Percentiles rank a stretch among this genome's conserved stretches.
These are phyloP conservation scores for Diplazon laetatorius DNA, from an alignment of 2,888 invertebrate genomes.

Conservation along the genomic window DNA sequence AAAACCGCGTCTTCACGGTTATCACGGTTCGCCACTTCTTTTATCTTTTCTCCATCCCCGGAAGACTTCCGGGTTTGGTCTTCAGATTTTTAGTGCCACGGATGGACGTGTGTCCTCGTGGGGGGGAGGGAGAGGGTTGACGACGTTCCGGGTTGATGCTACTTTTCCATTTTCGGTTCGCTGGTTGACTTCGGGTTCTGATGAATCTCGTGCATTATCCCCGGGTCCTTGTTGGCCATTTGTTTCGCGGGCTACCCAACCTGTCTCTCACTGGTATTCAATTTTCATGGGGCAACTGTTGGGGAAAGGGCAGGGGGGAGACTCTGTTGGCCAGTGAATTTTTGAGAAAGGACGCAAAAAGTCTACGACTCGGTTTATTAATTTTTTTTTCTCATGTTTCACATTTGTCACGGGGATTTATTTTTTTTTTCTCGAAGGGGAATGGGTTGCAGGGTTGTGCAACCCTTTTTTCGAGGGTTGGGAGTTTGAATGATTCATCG, in stretches of 20 bases:
- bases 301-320: too few species aligned
- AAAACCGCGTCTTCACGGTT: constrained; percentile 60
- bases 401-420: too few species aligned
- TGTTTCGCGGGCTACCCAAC: constrained; percentile 40
- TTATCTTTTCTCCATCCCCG: constrained; percentile 30
- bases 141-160: neutral
- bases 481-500: too few species aligned
- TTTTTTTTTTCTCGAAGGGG: too few species aligned
- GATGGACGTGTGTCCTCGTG: neutral
- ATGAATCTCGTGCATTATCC: constrained; percentile 59
- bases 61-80: constrained; percentile 51
- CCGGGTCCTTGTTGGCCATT: constrained; percentile 53
- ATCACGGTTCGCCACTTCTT: constrained; percentile 50
- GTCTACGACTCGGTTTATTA: too few species aligned
- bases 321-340: too few species aligned
- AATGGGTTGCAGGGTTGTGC: too few species aligned
- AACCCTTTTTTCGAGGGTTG: too few species aligned
- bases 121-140: too few species aligned
- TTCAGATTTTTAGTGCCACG: constrained; percentile 16
- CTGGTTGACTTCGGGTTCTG: constrained; percentile 45
- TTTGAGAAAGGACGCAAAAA: too few species aligned
- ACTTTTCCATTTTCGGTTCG: neutral
- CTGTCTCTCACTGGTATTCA: constrained; percentile 28
- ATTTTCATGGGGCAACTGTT: too few species aligned
- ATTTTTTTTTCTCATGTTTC: too few species aligned